Percentiles rank a stretch among this genome's conserved stretches.
phyloP scores from a whole-genome alignment of 2,888 invertebrate species.

The Aleiodes testaceus region DNA sequence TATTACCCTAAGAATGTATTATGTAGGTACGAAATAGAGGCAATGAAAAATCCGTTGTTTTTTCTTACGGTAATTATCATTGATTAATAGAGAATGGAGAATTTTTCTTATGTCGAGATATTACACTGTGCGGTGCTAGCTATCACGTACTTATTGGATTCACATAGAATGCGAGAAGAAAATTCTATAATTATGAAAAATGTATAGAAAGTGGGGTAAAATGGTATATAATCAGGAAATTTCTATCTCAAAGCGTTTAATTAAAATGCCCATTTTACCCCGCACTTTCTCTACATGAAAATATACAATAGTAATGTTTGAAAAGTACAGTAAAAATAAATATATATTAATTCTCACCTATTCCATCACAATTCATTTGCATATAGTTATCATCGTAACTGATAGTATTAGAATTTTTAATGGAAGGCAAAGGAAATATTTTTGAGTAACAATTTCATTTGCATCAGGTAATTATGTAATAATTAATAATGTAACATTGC shows the following conservation, averaged over 20 bases:
- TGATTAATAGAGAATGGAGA: conserved; percentile 3
- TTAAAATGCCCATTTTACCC: no score
- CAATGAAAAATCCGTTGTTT: background rate
- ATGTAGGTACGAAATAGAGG: background rate
- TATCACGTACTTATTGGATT: conserved; percentile 28
- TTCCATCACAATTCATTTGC: conserved; percentile 60
- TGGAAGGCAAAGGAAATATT: no score
- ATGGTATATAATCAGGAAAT: no score
- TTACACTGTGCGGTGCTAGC: conserved; percentile 29
- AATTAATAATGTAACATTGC: background rate
- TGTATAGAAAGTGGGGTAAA: no score
- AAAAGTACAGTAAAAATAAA: conserved; percentile 21
- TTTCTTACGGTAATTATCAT: background rate
- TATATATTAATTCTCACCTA: conserved; percentile 60
- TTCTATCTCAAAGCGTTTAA: no score
- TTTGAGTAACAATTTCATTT: conserved; percentile 50
- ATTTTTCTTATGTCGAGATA: conserved; percentile 47
- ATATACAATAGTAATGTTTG: conserved; percentile 34
- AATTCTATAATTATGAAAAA: conserved; percentile 52
- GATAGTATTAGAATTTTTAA: no score
- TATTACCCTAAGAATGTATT: background rate
- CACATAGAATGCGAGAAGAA: background rate
- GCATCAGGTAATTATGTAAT: conserved; percentile 38
- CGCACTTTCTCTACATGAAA: no score
- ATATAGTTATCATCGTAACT: no score